Conservation (phyloP, 1,140 invertebrate species). For the Bombus superbus region DNA sequence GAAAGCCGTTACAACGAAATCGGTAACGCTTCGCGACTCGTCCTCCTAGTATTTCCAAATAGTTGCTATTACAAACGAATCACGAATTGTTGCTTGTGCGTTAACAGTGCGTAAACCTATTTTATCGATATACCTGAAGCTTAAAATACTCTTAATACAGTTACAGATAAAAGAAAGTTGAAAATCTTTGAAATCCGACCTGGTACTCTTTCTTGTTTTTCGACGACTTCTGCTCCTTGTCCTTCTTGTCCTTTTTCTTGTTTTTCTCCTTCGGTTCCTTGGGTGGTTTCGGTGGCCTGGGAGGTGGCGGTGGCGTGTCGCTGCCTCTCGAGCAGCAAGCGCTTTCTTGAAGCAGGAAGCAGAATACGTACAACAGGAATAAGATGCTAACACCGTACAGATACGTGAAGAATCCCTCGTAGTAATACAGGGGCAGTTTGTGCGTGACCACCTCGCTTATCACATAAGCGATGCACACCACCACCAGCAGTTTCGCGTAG, state of each 20-base stretch:
- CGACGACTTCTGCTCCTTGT: constrained; percentile 80
- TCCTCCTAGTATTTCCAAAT: too few species aligned
- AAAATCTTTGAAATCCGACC: constrained; percentile 64
- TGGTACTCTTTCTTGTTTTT: constrained; percentile 86
- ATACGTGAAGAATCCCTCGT: constrained; percentile 99
- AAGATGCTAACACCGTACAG: constrained; percentile 97
- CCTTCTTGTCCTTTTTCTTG: constrained; percentile 82
- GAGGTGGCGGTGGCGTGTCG: constrained; percentile 86
- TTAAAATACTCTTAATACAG: neutral
- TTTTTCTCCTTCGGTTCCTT: constrained; percentile 88
- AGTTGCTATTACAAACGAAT: neutral
- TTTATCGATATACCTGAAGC: neutral
- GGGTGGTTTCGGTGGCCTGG: constrained; percentile 89
- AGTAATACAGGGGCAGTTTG: constrained; percentile 94
- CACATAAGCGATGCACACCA: constrained; percentile 95
- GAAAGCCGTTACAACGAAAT: neutral
- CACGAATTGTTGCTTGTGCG: neutral
- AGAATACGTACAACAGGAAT: constrained; percentile 98
- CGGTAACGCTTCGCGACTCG: neutral
- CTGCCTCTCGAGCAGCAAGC: constrained; percentile 89
- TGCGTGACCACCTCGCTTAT: constrained; percentile 96
- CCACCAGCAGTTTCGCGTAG: constrained; percentile 95
- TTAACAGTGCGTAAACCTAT: neutral
- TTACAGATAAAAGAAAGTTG: too few species aligned
- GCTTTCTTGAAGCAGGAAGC: constrained; percentile 96